Percentiles rank a stretch among this genome's conserved stretches.
Evolutionary conservation across 2,113 vertebrate genomes (phyloP).

Genomic region (Istiophorus platypterus): DNA sequence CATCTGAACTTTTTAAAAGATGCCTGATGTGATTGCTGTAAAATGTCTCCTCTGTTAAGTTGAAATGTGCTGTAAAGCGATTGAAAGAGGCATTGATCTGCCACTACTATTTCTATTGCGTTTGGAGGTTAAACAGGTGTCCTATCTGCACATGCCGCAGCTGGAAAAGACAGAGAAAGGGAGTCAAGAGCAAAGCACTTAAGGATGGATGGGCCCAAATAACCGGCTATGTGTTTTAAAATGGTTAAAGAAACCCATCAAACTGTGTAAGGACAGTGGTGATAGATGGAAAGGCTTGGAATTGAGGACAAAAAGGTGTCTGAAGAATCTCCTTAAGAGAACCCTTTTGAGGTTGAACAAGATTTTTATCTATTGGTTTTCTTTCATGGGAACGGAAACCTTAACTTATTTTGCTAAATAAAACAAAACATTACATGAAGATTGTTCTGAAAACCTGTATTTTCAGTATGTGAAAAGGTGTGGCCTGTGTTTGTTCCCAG

Average conservation of each 20-base stretch:
- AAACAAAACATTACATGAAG: constrained; percentile 23
- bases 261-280: not conserved
- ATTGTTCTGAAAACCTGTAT: constrained; percentile 11
- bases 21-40: constrained; percentile 29
- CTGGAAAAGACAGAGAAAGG: constrained; percentile 42
- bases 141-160: constrained; percentile 35
- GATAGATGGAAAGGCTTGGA: not conserved
- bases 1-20: constrained; percentile 40
- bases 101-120: constrained; percentile 36
- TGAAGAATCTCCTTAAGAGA: constrained; percentile 10
- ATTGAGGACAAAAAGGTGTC: not conserved
- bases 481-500: constrained; percentile 18
- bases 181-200: constrained; percentile 28
- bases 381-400: constrained; percentile 16
- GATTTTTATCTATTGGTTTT: constrained; percentile 19
- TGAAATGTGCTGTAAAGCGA: constrained; percentile 40
- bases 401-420: constrained; percentile 63
- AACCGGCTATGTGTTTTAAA: constrained; percentile 15
- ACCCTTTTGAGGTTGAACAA: constrained; percentile 25
- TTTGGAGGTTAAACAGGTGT: constrained; percentile 46
- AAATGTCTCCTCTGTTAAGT: constrained; percentile 40
- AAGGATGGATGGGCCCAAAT: constrained; percentile 21
- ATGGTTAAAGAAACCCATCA: not conserved
- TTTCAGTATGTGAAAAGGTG: constrained; percentile 39
- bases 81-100: constrained; percentile 22